These are phyloP conservation scores for Apeira syringaria DNA, from an alignment of 2,888 invertebrate species.

Conservation along the genomic window DNA sequence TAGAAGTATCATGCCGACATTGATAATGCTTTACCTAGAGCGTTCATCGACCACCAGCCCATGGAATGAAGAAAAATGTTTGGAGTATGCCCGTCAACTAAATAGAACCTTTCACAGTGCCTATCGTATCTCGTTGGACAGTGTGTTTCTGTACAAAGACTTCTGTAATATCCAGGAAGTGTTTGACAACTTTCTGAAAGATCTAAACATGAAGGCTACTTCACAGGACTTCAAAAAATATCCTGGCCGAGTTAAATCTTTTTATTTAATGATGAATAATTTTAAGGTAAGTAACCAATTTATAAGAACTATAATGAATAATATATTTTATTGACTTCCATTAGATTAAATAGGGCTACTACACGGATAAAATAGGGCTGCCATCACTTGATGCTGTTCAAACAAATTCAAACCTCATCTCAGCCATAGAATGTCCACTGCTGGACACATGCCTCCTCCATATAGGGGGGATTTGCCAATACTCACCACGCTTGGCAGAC, in stretches of 20 bases:
- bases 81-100: conserved; percentile 45
- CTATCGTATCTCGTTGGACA: conserved; percentile 43
- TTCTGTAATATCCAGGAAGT: conserved; percentile 52
- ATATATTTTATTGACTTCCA: too few relatives aligned
- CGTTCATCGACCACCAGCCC: conserved; percentile 43
- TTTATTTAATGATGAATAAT: conserved; percentile 48
- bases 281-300: conserved; percentile 49
- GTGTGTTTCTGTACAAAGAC: conserved; percentile 40
- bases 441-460: too few relatives aligned
- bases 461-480: too few relatives aligned
- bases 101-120: conserved; percentile 47
- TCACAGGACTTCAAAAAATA: conserved; percentile 58
- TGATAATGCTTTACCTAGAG: conserved; percentile 59
- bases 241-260: conserved; percentile 63
- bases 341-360: too few relatives aligned
- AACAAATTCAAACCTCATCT: too few relatives aligned
- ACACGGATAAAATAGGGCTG: too few relatives aligned
- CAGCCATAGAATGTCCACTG: too few relatives aligned
- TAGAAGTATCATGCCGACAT: conserved; percentile 42
- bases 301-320: too few relatives aligned
- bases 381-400: too few relatives aligned
- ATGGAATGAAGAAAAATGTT: conserved; percentile 51
- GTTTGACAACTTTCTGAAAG: conserved; percentile 57
- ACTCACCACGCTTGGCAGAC: too few relatives aligned
- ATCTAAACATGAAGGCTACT: conserved; percentile 57